Base-by-base conservation (phyloP, 2,888 invertebrate species). In the Caenorhabditis sp. region DNA sequence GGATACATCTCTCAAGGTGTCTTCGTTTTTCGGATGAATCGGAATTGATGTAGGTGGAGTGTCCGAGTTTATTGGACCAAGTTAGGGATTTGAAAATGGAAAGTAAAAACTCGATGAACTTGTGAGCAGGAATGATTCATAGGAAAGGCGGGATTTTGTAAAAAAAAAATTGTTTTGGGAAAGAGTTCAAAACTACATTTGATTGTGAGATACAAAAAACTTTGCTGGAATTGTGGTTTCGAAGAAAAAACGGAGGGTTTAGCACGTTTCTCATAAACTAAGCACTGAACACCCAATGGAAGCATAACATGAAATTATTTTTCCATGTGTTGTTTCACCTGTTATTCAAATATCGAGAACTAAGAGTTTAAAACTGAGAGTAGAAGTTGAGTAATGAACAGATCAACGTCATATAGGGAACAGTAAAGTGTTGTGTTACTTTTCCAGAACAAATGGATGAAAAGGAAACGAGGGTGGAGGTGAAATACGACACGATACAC, bases 401-500 rank as follows among this genome's bases (percentile, higher is more conserved):
- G n/a, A n/a, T n/a, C 2, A 40, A 15, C 40, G 5, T 32, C 15
- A 40, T 40, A 20, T 51, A 2, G 24, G n/a, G 55, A 68, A 68
- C 56, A 56, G 56, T 68, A 69, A 50, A 22, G 44, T 69, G 37
- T 58, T 47, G 11, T 40, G 26, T 37, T 50, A 58, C 69, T 26
- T 15, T 24, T 44, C 18, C 24, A n/a, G 6, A 47, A 18, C 28
- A 50, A 62, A 62, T 47, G 28, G 1, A 50, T 50, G 22, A 44
- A 55, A 70, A 60, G 55, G 53, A 70, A 70, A 56, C 37, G 44
- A 72, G 72, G 72, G 56, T 55, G 71, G 40, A 62, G 28, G 72
- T 72, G 72, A 64, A 72, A 72, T 72, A 22, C 72, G 72, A 72
- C 37, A 72, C 62, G 62, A 64, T 71, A 55, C 62, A 47, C 53